Evolutionary conservation across 2,888 invertebrate species (phyloP).

Genomic region (Entomobrya multifasciata): DNA sequence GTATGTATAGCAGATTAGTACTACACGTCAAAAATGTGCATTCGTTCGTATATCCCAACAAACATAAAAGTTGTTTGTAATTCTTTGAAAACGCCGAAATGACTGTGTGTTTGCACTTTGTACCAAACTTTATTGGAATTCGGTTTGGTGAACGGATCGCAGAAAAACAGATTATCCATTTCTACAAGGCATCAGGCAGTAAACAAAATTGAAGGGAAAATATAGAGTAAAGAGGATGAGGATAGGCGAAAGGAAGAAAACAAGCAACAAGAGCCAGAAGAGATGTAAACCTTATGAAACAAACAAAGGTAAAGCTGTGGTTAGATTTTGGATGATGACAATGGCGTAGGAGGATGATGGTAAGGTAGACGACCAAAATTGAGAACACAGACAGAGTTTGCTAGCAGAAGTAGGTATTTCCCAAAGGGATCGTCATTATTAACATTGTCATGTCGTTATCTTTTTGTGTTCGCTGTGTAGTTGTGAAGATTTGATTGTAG

Average conservation of each 20-base stretch:
- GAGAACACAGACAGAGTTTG: not conserved
- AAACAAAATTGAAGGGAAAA: slow-evolving; percentile 17
- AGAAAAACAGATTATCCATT: slow-evolving; percentile 15
- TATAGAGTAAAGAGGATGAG: not conserved
- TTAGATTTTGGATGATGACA: no score
- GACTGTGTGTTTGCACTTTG: no score
- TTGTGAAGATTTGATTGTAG: not conserved
- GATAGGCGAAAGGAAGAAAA: no score
- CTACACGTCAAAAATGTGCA: no score
- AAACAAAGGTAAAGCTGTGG: no score
- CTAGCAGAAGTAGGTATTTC: not conserved
- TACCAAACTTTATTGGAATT: not conserved
- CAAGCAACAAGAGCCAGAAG: not conserved
- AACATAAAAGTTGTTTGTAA: no score
- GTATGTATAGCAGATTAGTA: no score
- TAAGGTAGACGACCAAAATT: not conserved
- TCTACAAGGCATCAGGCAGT: no score
- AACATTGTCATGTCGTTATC: slow-evolving; percentile 61
- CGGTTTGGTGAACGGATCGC: not conserved
- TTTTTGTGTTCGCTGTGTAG: slow-evolving; percentile 14
- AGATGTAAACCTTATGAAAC: not conserved
- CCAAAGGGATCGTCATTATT: slow-evolving; percentile 47
- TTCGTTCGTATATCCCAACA: no score
- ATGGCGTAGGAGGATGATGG: not conserved
- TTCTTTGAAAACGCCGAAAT: not conserved